A percentile compares a stretch with the other conserved stretches of the same genome.
Evolutionary conservation across 2,888 invertebrate genomes (phyloP).

Genomic region (Drosophila glabriapex): DNA sequence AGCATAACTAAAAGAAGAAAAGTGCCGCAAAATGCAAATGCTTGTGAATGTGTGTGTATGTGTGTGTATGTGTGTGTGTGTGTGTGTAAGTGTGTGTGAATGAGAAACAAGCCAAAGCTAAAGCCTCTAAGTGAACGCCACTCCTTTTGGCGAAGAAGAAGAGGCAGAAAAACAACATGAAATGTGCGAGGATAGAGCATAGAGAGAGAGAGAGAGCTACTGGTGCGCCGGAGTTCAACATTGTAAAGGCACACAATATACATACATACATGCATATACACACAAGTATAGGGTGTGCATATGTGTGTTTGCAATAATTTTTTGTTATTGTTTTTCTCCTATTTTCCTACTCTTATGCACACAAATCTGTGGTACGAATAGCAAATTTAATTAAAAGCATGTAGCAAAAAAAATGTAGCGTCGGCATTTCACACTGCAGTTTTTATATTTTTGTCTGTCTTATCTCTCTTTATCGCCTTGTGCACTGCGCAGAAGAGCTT

Average conservation of each 20-base stretch:
- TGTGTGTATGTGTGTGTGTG: conserved; percentile 11
- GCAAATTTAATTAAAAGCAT: conserved; percentile 19
- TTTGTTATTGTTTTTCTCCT: conserved; percentile 23
- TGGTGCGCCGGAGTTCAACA: conserved; percentile 74
- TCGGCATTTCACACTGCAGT: conserved; percentile 19
- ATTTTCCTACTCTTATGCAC: neutral
- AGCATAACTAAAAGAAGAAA: conserved; percentile 49
- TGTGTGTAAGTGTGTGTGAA: conserved; percentile 10
- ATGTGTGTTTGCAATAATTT: conserved; percentile 22
- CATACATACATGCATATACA: neutral
- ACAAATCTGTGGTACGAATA: conserved; percentile 33
- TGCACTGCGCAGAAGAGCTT: conserved; percentile 37
- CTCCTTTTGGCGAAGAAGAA: conserved; percentile 71
- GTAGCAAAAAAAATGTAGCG: conserved; percentile 3
- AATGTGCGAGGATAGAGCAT: conserved; percentile 44
- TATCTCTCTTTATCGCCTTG: conserved; percentile 1
- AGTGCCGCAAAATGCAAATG: conserved; percentile 50
- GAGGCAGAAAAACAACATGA: conserved; percentile 14
- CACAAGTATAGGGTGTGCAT: conserved; percentile 27
- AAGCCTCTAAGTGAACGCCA: conserved; percentile 57
- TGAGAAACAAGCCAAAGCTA: conserved; percentile 36
- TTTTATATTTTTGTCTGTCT: neutral
- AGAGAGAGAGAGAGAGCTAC: conserved; percentile 42
- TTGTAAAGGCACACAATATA: conserved; percentile 41
- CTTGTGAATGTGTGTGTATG: conserved; percentile 21